Evolutionary conservation across 2,797 vertebrate species (phyloP).

Genomic region (Cephalopachus bancanus): DNA sequence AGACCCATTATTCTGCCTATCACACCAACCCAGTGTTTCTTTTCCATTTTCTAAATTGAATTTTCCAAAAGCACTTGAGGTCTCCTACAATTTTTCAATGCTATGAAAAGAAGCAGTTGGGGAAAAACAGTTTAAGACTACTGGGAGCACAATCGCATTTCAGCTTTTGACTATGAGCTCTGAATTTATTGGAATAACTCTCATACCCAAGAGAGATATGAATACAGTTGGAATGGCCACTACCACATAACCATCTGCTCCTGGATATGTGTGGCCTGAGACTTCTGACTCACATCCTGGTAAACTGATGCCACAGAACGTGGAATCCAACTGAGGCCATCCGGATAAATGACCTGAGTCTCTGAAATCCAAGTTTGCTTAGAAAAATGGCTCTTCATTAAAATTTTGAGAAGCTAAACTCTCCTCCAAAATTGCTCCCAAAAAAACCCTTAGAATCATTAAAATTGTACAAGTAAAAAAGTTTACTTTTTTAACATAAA

Average conservation of each 20-base stretch:
- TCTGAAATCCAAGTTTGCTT: neutral
- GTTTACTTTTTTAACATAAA: constrained; percentile 7
- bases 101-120: neutral
- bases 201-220: neutral
- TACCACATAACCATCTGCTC: neutral
- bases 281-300: neutral
- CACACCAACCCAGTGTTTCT: neutral
- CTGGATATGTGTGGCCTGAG: neutral
- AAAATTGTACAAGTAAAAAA: constrained; percentile 41
- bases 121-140: neutral
- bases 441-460: neutral
- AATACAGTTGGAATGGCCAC: neutral
- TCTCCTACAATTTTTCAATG: neutral
- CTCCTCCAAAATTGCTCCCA: constrained; percentile 33
- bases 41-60: neutral
- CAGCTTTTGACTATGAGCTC: neutral
- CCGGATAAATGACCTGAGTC: neutral
- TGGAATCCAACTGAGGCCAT: neutral
- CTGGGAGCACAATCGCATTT: neutral
- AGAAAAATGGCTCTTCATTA: neutral
- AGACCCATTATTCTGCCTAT: neutral
- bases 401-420: constrained; percentile 17
- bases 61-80: neutral
- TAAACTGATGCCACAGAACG: neutral
- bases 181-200: neutral